Evolutionary conservation across 2,797 vertebrate species (phyloP).

Genomic region (Tragelaphus eurycerus): DNA sequence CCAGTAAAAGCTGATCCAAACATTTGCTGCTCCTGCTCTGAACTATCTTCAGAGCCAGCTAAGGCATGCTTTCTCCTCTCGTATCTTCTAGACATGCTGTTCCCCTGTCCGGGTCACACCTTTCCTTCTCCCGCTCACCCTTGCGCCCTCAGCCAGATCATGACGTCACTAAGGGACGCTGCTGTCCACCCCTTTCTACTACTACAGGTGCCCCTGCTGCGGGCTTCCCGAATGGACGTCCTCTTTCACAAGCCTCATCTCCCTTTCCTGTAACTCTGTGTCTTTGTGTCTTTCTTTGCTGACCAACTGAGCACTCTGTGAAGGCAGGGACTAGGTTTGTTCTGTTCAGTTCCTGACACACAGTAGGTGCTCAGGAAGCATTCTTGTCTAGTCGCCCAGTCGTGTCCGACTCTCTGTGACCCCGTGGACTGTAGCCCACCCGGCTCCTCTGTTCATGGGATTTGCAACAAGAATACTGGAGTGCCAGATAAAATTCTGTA

Average conservation of each 20-base stretch:
- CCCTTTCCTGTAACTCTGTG: background rate
- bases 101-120: background rate
- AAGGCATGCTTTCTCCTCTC: rapidly evolving
- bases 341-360: background rate
- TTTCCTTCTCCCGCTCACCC: background rate
- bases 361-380: background rate
- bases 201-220: background rate
- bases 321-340: background rate
- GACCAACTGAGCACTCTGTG: background rate
- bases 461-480: background rate
- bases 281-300: background rate
- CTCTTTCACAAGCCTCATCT: background rate
- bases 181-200: background rate
- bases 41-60: background rate
- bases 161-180: background rate
- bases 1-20: background rate
- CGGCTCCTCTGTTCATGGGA: background rate
- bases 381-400: background rate
- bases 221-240: background rate
- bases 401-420: background rate
- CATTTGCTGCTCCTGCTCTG: background rate
- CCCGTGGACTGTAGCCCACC: background rate
- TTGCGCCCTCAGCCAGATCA: background rate
- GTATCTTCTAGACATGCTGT: background rate
- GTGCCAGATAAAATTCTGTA: background rate